phyloP scores from a whole-genome alignment of 2,888 invertebrate species.

The Parelbella ahira region DNA sequence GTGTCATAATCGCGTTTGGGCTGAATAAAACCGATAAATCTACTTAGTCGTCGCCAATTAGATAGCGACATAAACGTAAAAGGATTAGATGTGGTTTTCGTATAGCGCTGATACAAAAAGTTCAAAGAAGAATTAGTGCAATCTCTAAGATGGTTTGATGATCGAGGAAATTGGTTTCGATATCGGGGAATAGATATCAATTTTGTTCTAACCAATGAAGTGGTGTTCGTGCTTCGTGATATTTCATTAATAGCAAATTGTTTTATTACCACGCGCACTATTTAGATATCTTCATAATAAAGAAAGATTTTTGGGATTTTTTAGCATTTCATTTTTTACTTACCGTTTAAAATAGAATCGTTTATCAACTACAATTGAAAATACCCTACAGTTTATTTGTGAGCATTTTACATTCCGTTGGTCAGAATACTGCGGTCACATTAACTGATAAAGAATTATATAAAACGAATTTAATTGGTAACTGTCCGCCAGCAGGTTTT shows the following conservation, averaged over 20 bases:
- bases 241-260: background rate
- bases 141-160: constrained; percentile 1
- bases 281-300: too few species aligned
- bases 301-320: too few species aligned
- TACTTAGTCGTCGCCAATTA: constrained; percentile 15
- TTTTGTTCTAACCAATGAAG: constrained; percentile 3
- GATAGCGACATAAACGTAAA: constrained; percentile 5
- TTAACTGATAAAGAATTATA: too few species aligned
- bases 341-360: too few species aligned
- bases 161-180: constrained; percentile 6
- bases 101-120: background rate
- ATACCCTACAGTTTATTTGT: too few species aligned
- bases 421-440: too few species aligned
- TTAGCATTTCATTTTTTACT: too few species aligned
- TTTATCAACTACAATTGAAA: too few species aligned
- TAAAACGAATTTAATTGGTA: too few species aligned
- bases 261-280: too few species aligned
- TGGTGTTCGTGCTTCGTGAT: background rate
- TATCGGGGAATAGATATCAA: constrained; percentile 11
- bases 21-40: constrained; percentile 16
- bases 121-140: constrained; percentile 18
- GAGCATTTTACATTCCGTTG: too few species aligned
- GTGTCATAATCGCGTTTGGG: constrained; percentile 23
- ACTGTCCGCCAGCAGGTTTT: too few species aligned
- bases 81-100: constrained; percentile 6